A percentile compares a stretch with the other conserved stretches of the same genome.
phyloP scores from a whole-genome alignment of 1,140 invertebrate species.

The Pachyrhynchus sulphureomaculatus region DNA sequence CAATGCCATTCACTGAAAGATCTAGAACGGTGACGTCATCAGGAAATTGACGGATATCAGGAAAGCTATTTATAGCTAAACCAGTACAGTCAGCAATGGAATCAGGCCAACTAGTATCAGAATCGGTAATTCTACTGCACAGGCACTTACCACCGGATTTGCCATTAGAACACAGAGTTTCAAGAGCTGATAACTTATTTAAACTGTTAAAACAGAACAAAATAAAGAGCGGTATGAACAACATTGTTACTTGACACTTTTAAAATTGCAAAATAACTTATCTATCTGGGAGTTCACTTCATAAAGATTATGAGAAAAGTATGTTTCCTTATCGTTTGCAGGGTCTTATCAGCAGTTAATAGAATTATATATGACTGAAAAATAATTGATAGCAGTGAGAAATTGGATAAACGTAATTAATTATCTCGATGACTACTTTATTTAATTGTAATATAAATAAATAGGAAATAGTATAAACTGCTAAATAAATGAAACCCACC shows the following conservation, averaged over 20 bases:
- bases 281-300: neutral
- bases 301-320: slow-evolving; percentile 1
- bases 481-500: no score
- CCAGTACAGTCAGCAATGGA: slow-evolving; percentile 36
- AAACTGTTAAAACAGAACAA: neutral
- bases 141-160: slow-evolving; percentile 14
- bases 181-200: neutral
- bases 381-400: neutral
- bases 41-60: slow-evolving; percentile 24
- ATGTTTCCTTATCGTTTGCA: neutral
- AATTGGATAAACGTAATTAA: neutral
- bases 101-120: slow-evolving; percentile 8
- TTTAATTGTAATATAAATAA: no score
- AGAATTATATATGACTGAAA: neutral
- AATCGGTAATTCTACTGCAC: slow-evolving; percentile 21
- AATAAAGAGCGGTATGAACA: neutral
- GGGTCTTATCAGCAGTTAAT: neutral
- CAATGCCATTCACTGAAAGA: slow-evolving; percentile 44
- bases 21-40: slow-evolving; percentile 35
- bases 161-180: slow-evolving; percentile 8
- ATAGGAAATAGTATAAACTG: no score
- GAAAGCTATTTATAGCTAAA: slow-evolving; percentile 30
- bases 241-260: neutral
- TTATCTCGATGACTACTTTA: no score
- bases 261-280: neutral